Evolutionary conservation across 2,113 vertebrate species (phyloP).

Genomic region (Bufo bufo): DNA sequence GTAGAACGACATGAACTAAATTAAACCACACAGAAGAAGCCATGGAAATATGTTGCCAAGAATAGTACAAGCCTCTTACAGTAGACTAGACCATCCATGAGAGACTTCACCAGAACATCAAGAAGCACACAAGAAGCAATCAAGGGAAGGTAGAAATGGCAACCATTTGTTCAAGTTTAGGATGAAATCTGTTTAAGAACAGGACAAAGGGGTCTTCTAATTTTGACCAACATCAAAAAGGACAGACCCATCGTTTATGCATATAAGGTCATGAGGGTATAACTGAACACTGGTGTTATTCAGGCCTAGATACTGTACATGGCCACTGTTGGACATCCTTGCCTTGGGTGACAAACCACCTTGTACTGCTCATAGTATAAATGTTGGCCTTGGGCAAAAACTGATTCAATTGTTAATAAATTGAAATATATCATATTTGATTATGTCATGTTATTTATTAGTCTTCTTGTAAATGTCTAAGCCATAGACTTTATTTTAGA

Average conservation of each 20-base stretch:
- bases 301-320: not conserved
- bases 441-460: not conserved
- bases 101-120: not conserved
- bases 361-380: not conserved
- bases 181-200: no score
- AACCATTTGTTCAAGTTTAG: not conserved
- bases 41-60: constrained; percentile 58
- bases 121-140: not conserved
- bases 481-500: not conserved
- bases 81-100: not conserved
- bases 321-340: not conserved
- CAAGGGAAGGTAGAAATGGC: not conserved
- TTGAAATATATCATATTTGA: not conserved
- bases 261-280: not conserved
- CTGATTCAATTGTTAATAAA: not conserved
- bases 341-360: not conserved
- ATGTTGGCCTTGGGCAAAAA: not conserved
- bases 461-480: not conserved
- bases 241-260: not conserved
- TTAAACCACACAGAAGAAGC: constrained; percentile 23
- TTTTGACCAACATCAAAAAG: not conserved
- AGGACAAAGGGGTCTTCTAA: not conserved
- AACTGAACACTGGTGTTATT: not conserved
- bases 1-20: constrained; percentile 33
- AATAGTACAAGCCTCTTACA: not conserved